These are phyloP conservation scores for Callionymus lyra DNA, from an alignment of 2,113 vertebrate species.

Conservation along the genomic window DNA sequence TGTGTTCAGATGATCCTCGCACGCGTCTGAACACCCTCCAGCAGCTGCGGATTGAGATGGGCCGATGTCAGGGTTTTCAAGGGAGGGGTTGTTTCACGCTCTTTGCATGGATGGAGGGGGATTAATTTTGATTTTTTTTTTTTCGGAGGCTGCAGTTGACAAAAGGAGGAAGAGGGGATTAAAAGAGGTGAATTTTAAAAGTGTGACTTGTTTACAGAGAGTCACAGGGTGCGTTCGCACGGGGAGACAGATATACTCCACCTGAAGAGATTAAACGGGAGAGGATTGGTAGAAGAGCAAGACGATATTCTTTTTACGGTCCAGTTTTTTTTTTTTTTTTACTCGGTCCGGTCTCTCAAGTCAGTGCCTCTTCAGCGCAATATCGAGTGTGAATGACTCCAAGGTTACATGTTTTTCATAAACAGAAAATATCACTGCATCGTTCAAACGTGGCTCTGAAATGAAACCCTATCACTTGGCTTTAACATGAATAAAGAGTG, in stretches of 20 bases:
- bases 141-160: slow-evolving; percentile 18
- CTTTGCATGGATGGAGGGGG: slow-evolving; percentile 24
- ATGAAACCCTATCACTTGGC: too few species aligned
- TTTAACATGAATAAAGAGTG: too few species aligned
- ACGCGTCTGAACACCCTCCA: slow-evolving; percentile 35
- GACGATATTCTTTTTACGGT: too few species aligned
- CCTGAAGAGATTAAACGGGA: slow-evolving; percentile 44
- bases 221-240: slow-evolving; percentile 41
- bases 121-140: slow-evolving; percentile 52
- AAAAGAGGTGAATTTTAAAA: slow-evolving; percentile 57
- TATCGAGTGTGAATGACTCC: too few species aligned
- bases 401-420: too few species aligned
- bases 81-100: slow-evolving; percentile 32
- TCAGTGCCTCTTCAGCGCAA: too few species aligned
- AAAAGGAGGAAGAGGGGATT: slow-evolving; percentile 31
- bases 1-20: slow-evolving; percentile 40
- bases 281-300: slow-evolving; percentile 4
- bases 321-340: too few species aligned
- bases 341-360: too few species aligned
- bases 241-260: slow-evolving; percentile 46
- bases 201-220: slow-evolving; percentile 55
- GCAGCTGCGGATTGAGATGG: slow-evolving; percentile 45
- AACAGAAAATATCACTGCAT: too few species aligned
- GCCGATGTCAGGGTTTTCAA: slow-evolving; percentile 47
- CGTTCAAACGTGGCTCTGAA: too few species aligned